Conservation (phyloP, 2,888 invertebrate genomes). For the Artemia sinica region DNA sequence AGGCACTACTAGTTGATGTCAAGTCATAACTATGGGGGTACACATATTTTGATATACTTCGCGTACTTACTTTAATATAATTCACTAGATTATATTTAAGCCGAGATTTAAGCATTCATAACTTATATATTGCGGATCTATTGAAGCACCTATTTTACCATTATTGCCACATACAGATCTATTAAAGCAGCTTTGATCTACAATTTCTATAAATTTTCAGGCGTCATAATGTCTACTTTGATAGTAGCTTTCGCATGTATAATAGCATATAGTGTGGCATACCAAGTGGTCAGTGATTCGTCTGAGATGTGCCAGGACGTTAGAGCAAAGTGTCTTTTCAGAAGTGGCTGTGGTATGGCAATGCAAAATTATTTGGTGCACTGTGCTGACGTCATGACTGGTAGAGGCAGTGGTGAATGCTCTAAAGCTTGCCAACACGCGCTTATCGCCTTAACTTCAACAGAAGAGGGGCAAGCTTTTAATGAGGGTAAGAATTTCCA, state of each 20-base stretch:
- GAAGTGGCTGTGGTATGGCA: slow-evolving; percentile 56
- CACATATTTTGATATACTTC: too few species aligned
- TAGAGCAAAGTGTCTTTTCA: slow-evolving; percentile 51
- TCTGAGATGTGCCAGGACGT: slow-evolving; percentile 43
- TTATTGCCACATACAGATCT: too few species aligned
- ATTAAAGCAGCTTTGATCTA: too few species aligned
- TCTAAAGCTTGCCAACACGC: slow-evolving; percentile 56
- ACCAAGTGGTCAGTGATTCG: slow-evolving; percentile 13
- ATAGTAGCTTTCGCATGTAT: not conserved
- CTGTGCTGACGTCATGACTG: slow-evolving; percentile 48
- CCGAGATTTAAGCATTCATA: too few species aligned
- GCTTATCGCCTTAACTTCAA: slow-evolving; percentile 56
- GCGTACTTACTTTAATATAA: too few species aligned
- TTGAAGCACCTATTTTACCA: too few species aligned
- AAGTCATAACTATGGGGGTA: too few species aligned
- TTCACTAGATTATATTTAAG: too few species aligned
- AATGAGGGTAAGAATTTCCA: slow-evolving; percentile 44
- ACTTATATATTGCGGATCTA: too few species aligned
- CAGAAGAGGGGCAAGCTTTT: slow-evolving; percentile 56
- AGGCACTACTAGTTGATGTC: too few species aligned
- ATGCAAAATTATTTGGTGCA: slow-evolving; percentile 55
- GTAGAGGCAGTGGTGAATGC: slow-evolving; percentile 36
- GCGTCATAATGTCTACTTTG: not conserved
- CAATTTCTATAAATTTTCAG: too few species aligned
- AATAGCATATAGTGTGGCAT: slow-evolving; percentile 1